These are phyloP conservation scores for Microcebus jonahi DNA, from an alignment of 2,113 vertebrate genomes.

Conservation along the genomic window DNA sequence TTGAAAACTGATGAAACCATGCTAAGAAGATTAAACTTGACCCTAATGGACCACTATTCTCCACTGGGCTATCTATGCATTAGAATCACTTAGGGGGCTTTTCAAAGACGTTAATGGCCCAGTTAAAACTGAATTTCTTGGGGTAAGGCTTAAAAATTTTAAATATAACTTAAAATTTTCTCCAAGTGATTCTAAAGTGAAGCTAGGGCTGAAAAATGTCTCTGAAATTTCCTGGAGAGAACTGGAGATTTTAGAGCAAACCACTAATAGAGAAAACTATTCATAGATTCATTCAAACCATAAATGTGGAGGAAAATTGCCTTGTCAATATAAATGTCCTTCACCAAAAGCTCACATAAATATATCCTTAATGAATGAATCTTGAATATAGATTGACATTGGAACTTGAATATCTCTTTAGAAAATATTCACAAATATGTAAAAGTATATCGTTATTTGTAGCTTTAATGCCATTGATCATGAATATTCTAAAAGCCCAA, in stretches of 20 bases:
- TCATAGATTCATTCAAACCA: neutral
- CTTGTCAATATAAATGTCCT: neutral
- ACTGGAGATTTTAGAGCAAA: neutral
- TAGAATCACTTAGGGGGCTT: neutral
- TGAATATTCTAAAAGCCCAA: neutral
- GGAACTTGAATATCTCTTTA: slow-evolving; percentile 3
- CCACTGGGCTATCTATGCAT: too few relatives aligned
- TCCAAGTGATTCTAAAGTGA: neutral
- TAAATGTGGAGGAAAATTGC: neutral
- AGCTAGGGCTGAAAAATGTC: neutral
- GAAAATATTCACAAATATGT: slow-evolving; percentile 22
- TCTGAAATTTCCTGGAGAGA: neutral
- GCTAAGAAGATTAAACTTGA: neutral
- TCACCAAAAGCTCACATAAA: neutral
- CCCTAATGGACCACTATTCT: neutral
- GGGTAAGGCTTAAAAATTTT: neutral
- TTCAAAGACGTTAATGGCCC: neutral
- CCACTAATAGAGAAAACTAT: neutral
- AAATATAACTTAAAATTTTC: neutral
- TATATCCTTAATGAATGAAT: neutral
- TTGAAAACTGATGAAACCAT: neutral
- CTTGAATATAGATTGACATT: neutral
- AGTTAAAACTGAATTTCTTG: neutral
- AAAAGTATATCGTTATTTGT: slow-evolving; percentile 21
- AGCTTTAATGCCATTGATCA: neutral